Percentiles rank a stretch among this genome's conserved stretches.
Conservation (phyloP, 1,140 invertebrate genomes). For the Pseudomyrmex gracilis region DNA sequence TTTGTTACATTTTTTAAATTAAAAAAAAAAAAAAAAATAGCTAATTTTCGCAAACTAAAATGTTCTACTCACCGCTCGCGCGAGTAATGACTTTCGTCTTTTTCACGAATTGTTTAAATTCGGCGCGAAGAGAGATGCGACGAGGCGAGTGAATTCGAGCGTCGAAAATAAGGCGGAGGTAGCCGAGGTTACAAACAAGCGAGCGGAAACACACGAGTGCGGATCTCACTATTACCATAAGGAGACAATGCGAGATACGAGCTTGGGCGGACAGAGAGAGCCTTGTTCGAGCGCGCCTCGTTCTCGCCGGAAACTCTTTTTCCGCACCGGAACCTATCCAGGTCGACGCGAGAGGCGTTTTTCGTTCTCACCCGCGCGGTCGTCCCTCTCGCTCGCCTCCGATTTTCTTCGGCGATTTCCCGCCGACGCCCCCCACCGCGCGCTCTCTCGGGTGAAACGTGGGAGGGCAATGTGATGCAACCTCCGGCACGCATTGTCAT, state of each 20-base stretch:
- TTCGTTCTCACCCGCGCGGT: conserved; percentile 44
- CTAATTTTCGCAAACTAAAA: background rate
- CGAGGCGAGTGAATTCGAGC: background rate
- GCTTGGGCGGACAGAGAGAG: background rate
- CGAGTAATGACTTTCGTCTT: background rate
- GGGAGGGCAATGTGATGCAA: conserved; percentile 66
- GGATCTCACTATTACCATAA: conserved; percentile 26
- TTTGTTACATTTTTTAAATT: too few relatives aligned
- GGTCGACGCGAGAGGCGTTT: conserved; percentile 51
- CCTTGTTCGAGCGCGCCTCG: conserved; percentile 8
- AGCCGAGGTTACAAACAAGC: background rate
- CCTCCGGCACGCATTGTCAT: conserved; percentile 34
- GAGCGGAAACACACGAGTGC: background rate
- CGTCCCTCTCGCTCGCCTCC: conserved; percentile 28
- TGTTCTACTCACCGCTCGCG: background rate
- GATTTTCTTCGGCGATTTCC: conserved; percentile 58
- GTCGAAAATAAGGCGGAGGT: background rate
- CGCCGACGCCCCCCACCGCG: background rate
- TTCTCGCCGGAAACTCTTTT: conserved; percentile 49
- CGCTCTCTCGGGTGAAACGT: conserved; percentile 39
- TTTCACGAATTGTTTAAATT: background rate
- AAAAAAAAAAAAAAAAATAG: too few relatives aligned
- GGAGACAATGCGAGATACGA: conserved; percentile 44
- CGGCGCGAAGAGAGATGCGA: too few relatives aligned
- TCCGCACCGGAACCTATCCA: conserved; percentile 55